Evolutionary conservation across 2,888 invertebrate species (phyloP).

Genomic region (Melanophora roralis): DNA sequence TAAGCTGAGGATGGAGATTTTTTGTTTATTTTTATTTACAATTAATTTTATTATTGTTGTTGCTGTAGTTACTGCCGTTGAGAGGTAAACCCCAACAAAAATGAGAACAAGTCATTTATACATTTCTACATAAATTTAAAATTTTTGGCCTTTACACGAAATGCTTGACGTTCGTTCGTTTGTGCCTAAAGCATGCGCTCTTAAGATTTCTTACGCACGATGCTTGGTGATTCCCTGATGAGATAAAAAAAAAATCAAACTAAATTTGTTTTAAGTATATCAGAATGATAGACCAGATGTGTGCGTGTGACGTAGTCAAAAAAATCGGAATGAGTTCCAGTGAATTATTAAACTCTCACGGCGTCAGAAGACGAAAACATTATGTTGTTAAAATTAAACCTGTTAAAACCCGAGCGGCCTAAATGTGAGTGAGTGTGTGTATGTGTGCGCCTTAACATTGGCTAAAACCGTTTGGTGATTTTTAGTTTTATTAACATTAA

Average conservation of each 20-base stretch:
- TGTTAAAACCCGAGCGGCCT: slow-evolving; percentile 41
- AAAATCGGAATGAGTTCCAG: slow-evolving; percentile 21
- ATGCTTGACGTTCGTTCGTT: slow-evolving; percentile 16
- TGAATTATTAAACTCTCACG: slow-evolving; percentile 38
- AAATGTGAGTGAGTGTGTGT: background rate
- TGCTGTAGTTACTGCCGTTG: slow-evolving; percentile 4
- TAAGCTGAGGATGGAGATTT: slow-evolving; percentile 38
- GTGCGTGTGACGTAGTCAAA: slow-evolving; percentile 34
- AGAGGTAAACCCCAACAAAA: slow-evolving; percentile 63
- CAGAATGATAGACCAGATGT: slow-evolving; percentile 20
- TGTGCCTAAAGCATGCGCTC: slow-evolving; percentile 56
- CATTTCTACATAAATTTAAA: background rate
- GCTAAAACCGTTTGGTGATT: slow-evolving; percentile 50
- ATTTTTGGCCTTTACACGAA: slow-evolving; percentile 33
- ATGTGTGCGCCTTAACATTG: slow-evolving; percentile 35
- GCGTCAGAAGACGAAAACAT: slow-evolving; percentile 11
- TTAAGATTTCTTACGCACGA: slow-evolving; percentile 54
- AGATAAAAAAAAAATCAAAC: slow-evolving; percentile 33
- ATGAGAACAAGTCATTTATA: slow-evolving; percentile 25
- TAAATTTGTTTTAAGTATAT: background rate
- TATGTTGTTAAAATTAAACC: slow-evolving; percentile 39
- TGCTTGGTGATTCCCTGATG: slow-evolving; percentile 31
- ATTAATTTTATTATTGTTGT: background rate
- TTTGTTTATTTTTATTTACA: slow-evolving; percentile 8
- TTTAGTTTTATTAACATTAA: slow-evolving; percentile 25